phyloP scores from a whole-genome alignment of 2,113 vertebrate species.

The Eudorcas thomsonii region DNA sequence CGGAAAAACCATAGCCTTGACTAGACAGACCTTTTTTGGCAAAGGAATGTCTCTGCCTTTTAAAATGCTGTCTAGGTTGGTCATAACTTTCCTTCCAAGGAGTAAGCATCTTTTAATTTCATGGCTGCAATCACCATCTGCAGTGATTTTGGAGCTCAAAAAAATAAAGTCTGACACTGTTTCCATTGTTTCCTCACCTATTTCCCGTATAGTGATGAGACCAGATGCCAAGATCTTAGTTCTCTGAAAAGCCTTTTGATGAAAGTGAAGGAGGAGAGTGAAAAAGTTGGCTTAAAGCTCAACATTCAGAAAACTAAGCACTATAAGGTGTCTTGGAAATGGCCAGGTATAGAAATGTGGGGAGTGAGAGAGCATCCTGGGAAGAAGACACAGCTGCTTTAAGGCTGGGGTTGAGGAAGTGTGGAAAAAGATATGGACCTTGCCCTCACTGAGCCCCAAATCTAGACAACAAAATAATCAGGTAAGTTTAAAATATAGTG shows the following conservation, averaged over 20 bases:
- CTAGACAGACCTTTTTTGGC: too few relatives aligned
- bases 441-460: background rate
- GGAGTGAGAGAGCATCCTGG: background rate
- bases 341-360: background rate
- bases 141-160: too few relatives aligned
- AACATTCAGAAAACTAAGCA: background rate
- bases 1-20: too few relatives aligned
- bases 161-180: too few relatives aligned
- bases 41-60: too few relatives aligned
- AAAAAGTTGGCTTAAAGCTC: background rate
- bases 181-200: too few relatives aligned
- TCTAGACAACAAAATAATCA: background rate
- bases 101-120: too few relatives aligned
- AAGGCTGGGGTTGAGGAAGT: background rate
- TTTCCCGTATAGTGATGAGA: too few relatives aligned
- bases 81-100: too few relatives aligned
- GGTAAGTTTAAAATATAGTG: background rate
- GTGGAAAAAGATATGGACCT: background rate
- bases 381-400: background rate
- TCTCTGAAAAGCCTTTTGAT: background rate
- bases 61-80: too few relatives aligned
- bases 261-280: background rate
- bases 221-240: too few relatives aligned
- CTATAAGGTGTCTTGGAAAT: background rate
- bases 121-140: too few relatives aligned